Evolutionary conservation across 2,797 vertebrate species (phyloP).

Genomic region (Alauda arvensis): DNA sequence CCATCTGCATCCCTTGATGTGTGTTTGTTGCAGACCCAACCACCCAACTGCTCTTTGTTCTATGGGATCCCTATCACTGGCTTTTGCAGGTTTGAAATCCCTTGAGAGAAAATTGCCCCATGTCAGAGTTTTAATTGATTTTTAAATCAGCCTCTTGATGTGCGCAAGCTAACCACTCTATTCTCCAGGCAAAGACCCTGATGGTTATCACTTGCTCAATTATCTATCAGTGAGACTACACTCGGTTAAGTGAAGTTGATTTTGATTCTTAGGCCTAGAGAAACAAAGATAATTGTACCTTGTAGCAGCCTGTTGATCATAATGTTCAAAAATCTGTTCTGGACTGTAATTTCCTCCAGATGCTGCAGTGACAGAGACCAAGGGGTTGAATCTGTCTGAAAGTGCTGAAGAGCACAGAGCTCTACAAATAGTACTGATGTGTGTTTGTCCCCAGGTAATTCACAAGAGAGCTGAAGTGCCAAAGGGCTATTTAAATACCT

Average conservation of each 20-base stretch:
- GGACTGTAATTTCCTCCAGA: not conserved
- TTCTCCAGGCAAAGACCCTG: constrained; percentile 1
- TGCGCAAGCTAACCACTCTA: not conserved
- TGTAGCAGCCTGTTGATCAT: not conserved
- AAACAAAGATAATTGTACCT: constrained; percentile 1
- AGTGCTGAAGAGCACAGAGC: not conserved
- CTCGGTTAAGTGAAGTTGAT: not conserved
- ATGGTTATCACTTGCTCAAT: constrained; percentile 16
- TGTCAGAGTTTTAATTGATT: constrained; percentile 35
- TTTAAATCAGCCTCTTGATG: constrained; percentile 28
- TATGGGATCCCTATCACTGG: not conserved
- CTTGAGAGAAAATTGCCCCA: not conserved
- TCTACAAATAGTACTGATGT: not conserved
- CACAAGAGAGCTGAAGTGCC: not conserved
- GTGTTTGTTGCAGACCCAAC: not conserved
- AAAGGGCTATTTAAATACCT: not conserved
- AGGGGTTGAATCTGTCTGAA: not conserved
- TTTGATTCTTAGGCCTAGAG: not conserved
- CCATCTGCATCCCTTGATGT: not conserved
- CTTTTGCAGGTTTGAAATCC: constrained; percentile 2
- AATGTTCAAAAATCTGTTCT: not conserved
- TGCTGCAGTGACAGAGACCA: not conserved
- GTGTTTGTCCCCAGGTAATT: not conserved
- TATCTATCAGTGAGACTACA: not conserved
- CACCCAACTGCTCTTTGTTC: not conserved